Conservation (phyloP, 2,113 vertebrate species). For the Pogonocichla stellata region DNA sequence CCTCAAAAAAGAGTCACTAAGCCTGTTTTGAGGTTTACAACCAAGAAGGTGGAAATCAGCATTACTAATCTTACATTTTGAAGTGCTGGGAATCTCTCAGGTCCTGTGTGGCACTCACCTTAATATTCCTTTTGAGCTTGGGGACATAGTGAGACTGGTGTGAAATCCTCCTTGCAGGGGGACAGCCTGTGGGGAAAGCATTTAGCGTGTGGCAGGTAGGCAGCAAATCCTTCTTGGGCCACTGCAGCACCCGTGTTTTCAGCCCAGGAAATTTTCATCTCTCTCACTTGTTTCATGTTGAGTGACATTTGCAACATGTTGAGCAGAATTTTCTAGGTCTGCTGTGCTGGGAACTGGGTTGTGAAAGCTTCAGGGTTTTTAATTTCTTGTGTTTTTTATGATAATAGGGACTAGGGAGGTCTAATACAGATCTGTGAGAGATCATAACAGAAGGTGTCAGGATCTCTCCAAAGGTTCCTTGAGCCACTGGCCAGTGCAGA, state of each 20-base stretch:
- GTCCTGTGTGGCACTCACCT: neutral
- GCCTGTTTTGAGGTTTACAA: neutral
- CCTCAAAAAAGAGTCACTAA: neutral
- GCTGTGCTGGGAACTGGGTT: neutral
- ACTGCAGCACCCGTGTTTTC: neutral
- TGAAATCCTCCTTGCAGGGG: neutral
- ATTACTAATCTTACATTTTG: neutral
- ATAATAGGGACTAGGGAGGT: neutral
- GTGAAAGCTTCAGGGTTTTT: neutral
- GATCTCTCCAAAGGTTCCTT: neutral
- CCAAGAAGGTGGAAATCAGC: neutral
- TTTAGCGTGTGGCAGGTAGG: neutral
- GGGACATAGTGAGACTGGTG: neutral
- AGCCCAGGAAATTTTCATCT: neutral
- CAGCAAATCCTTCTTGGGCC: rapidly evolving
- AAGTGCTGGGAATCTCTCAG: neutral
- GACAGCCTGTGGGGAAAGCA: neutral
- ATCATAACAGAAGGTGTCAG: neutral
- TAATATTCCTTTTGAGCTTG: neutral
- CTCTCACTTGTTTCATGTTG: neutral
- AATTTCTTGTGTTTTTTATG: neutral
- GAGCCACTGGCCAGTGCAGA: neutral
- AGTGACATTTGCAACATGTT: rapidly evolving
- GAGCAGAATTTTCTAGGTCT: neutral
- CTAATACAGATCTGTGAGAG: neutral